phyloP scores from a whole-genome alignment of 2,888 invertebrate species.

The Laothoe populi region DNA sequence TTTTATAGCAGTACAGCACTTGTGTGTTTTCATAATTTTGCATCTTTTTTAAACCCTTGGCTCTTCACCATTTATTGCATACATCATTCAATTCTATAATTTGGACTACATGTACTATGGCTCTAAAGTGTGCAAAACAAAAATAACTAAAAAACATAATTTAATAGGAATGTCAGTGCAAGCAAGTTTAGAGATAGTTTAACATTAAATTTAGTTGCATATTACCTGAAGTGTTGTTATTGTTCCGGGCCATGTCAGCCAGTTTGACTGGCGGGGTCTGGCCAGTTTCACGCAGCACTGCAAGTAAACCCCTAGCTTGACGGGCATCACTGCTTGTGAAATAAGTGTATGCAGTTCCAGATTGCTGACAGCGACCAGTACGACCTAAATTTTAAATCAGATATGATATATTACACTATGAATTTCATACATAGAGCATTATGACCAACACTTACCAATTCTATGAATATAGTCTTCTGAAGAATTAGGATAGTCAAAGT shows the following conservation, averaged over 20 bases:
- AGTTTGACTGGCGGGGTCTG: slow-evolving; percentile 93
- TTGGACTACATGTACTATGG: too few relatives aligned
- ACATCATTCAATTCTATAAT: too few relatives aligned
- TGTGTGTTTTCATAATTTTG: too few relatives aligned
- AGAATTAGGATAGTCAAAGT: slow-evolving; percentile 98
- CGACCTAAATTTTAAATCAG: slow-evolving; percentile 79
- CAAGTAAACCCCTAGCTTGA: slow-evolving; percentile 96
- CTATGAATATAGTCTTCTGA: slow-evolving; percentile 99
- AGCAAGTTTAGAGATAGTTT: too few relatives aligned
- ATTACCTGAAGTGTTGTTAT: slow-evolving; percentile 76
- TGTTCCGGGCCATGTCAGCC: slow-evolving; percentile 88
- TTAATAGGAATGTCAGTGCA: too few relatives aligned
- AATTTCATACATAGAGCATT: slow-evolving; percentile 17
- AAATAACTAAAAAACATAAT: too few relatives aligned
- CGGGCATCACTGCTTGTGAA: slow-evolving; percentile 96
- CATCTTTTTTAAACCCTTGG: too few relatives aligned
- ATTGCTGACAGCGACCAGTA: slow-evolving; percentile 96
- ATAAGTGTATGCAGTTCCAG: slow-evolving; percentile 98
- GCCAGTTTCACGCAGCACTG: slow-evolving; percentile 96
- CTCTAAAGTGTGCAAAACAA: too few relatives aligned
- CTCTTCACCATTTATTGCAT: too few relatives aligned
- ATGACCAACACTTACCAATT: slow-evolving; percentile 86
- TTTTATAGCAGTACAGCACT: too few relatives aligned
- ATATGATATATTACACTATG: neutral
- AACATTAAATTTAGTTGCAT: neutral